phyloP scores from a whole-genome alignment of 1,140 invertebrate species.

The Temnothorax longispinosus region DNA sequence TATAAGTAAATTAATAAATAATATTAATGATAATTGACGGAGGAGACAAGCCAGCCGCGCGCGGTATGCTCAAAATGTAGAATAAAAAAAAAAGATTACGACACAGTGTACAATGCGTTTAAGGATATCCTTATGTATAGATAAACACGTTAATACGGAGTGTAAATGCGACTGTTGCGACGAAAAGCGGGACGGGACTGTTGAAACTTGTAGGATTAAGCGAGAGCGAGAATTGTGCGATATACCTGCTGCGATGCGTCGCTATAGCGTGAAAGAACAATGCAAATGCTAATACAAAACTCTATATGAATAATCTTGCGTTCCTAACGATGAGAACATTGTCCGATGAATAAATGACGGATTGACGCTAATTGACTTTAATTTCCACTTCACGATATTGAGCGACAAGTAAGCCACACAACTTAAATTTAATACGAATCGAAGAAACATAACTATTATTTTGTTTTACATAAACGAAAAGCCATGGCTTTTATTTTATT shows the following conservation, averaged over 20 bases:
- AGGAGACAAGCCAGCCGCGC: conserved; percentile 77
- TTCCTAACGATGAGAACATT: conserved; percentile 55
- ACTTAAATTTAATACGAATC: conserved; percentile 14
- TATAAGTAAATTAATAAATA: conserved; percentile 55
- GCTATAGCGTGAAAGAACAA: conserved; percentile 41
- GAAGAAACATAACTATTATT: not conserved
- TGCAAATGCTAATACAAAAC: conserved; percentile 42
- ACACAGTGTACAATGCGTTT: conserved; percentile 71
- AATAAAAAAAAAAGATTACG: conserved; percentile 67
- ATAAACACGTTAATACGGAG: conserved; percentile 64
- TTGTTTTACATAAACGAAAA: not conserved
- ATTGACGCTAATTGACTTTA: conserved; percentile 59
- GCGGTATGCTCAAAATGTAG: conserved; percentile 82
- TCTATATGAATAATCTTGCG: conserved; percentile 55
- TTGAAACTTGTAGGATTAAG: conserved; percentile 61
- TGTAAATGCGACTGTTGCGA: conserved; percentile 56
- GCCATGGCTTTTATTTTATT: not conserved
- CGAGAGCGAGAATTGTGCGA: conserved; percentile 2
- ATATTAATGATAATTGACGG: conserved; percentile 34
- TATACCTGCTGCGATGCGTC: conserved; percentile 27
- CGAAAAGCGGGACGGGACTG: conserved; percentile 44
- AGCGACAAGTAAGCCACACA: not conserved
- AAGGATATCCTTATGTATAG: conserved; percentile 69
- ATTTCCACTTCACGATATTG: conserved; percentile 37
- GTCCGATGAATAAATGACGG: conserved; percentile 59